Conservation (phyloP, 2,888 invertebrate species). For the Acrobasis repandana region DNA sequence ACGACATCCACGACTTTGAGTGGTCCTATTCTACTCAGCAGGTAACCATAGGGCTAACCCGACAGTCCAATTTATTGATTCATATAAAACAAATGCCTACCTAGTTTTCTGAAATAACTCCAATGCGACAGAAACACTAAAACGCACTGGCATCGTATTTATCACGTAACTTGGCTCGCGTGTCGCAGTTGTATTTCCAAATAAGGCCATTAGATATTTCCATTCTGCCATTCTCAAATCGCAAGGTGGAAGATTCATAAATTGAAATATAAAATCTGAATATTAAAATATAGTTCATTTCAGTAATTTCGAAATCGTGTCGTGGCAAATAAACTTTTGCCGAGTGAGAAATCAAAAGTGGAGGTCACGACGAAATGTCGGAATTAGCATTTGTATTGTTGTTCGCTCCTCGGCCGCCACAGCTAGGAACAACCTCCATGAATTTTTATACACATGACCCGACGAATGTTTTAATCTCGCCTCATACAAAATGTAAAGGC, state of each 20-base stretch:
- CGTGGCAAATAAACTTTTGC: slow-evolving; percentile 48
- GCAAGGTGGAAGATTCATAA: slow-evolving; percentile 37
- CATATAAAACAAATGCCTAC: too few relatives aligned
- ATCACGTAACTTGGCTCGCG: background rate
- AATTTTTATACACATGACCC: slow-evolving; percentile 24
- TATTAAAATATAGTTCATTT: slow-evolving; percentile 51
- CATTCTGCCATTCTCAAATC: background rate
- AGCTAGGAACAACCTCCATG: slow-evolving; percentile 15
- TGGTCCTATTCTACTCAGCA: too few relatives aligned
- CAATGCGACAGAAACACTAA: background rate
- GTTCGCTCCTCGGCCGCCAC: slow-evolving; percentile 30
- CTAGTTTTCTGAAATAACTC: too few relatives aligned
- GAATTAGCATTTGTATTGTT: slow-evolving; percentile 65
- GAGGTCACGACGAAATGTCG: slow-evolving; percentile 62
- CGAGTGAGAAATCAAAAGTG: slow-evolving; percentile 61
- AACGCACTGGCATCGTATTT: background rate
- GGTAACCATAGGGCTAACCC: too few relatives aligned
- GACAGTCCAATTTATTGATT: too few relatives aligned
- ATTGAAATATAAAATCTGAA: slow-evolving; percentile 38
- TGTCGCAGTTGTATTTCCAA: slow-evolving; percentile 3
- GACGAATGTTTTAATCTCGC: slow-evolving; percentile 24
- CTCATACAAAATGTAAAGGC: slow-evolving; percentile 22
- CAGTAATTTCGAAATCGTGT: slow-evolving; percentile 52
- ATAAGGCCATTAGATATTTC: background rate
- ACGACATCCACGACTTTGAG: too few relatives aligned